Evolutionary conservation across 2,888 invertebrate species (phyloP).

Genomic region (Latheticus oryzae): DNA sequence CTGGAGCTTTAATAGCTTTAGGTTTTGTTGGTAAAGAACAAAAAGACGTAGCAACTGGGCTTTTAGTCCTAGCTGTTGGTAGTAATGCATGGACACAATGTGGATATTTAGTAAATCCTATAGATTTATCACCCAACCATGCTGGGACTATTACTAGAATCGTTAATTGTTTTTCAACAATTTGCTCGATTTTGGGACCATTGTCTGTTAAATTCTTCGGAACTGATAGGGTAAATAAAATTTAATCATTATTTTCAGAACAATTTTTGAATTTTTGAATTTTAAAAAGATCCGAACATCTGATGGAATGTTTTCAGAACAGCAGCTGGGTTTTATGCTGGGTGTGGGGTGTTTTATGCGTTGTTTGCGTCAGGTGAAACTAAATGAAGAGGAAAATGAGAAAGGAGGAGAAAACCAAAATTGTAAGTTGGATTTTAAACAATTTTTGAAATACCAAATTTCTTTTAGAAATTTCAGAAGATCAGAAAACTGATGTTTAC

Average conservation of each 20-base stretch:
- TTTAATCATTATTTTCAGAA: not conserved
- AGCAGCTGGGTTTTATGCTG: slow-evolving; percentile 74
- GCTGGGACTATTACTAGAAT: slow-evolving; percentile 86
- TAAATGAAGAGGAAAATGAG: slow-evolving; percentile 71
- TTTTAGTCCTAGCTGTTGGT: slow-evolving; percentile 77
- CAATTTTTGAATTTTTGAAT: slow-evolving; percentile 39
- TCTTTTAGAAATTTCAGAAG: slow-evolving; percentile 7
- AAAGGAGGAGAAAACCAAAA: not conserved
- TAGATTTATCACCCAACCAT: slow-evolving; percentile 84
- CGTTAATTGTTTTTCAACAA: slow-evolving; percentile 78
- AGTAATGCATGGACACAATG: slow-evolving; percentile 78
- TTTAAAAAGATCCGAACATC: slow-evolving; percentile 69
- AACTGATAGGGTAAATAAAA: slow-evolving; percentile 69
- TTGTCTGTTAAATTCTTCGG: slow-evolving; percentile 76
- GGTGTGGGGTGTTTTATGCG: slow-evolving; percentile 75
- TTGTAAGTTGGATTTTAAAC: not conserved
- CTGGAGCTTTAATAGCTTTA: slow-evolving; percentile 72
- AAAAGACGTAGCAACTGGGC: slow-evolving; percentile 69
- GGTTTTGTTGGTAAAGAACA: slow-evolving; percentile 70
- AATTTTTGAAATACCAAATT: not conserved
- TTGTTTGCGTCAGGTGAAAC: slow-evolving; percentile 74
- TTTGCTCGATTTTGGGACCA: slow-evolving; percentile 82
- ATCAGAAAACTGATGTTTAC: slow-evolving; percentile 16
- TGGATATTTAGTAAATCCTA: slow-evolving; percentile 81
- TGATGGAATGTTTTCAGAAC: slow-evolving; percentile 81